Evolutionary conservation across 2,113 vertebrate species (phyloP), one percentile per base, ranked within the genome.

Genomic region (Cynopterus brachyotis): DNA sequence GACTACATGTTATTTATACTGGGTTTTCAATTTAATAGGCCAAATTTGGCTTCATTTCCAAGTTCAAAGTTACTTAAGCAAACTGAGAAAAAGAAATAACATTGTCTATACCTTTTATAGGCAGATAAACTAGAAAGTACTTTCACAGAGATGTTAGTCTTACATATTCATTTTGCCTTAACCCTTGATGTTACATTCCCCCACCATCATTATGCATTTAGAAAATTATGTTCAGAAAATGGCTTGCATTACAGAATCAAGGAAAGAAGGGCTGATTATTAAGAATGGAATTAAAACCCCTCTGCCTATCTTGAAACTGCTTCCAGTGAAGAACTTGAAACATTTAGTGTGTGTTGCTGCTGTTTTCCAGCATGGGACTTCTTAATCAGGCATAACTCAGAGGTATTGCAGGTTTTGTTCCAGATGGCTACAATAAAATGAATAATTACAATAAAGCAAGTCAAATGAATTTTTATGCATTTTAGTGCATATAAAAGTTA

Each of bases 51-150:
- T 91, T 91, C 2, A 2, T 95, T 96, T 97, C 78, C 37, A 97
- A 89, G 30, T 90, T 94, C 55, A 70, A 86, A 95, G 55, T 69
- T 90, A 85, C 37, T 96, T 66, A 59, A 91, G 32, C 50, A 95
- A 88, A 53, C 79, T 69, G 47, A 45, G 69, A 94, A 98, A 92
- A 22, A 79, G 47, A 95, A 95, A 96, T n/a, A 97, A 95, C 13
- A 89, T 73, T 24, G 37, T 19, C 9, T 84, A 91, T 66, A 89
- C 72, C 35, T 96, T 95, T 28, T 80, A 26, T 72, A 76, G 55
- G 22, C 20, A 70, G 24, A 79, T 92, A 62, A 91, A 45, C 86
- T 55, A 93, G 76, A 70, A 97, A 94, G 47, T 45, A 66, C 28
- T 78, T 96, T 66, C 62, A 64, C 10, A 80, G 70, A 66, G 70